Percentiles rank a stretch among this genome's conserved stretches.
phyloP scores from a whole-genome alignment of 1,140 invertebrate genomes.

The Armadillidium nasatum region DNA sequence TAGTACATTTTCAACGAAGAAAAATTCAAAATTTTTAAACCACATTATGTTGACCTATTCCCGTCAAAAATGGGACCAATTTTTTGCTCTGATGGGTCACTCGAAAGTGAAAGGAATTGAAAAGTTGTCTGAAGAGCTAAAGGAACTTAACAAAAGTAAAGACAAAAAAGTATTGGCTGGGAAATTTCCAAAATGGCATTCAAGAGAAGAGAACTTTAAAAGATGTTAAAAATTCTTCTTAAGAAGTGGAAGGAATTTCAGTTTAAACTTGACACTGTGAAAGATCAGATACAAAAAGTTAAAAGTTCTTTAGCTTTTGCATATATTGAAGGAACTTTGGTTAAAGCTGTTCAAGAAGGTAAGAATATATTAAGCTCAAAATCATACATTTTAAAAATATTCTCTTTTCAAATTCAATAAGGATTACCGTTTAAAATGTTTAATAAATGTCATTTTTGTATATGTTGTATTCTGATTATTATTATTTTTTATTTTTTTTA shows the following conservation, averaged over 20 bases:
- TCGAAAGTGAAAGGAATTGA: slow-evolving; percentile 64
- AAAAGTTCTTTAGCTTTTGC: slow-evolving; percentile 76
- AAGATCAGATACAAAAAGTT: slow-evolving; percentile 61
- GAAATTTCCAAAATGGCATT: slow-evolving; percentile 1
- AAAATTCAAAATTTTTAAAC: slow-evolving; percentile 78
- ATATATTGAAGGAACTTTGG: slow-evolving; percentile 87
- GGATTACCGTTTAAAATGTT: too few species aligned
- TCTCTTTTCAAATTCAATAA: too few species aligned
- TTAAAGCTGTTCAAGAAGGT: slow-evolving; percentile 81
- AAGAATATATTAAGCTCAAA: slow-evolving; percentile 19
- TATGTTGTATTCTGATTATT: too few species aligned
- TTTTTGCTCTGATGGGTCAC: slow-evolving; percentile 71
- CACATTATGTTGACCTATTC: slow-evolving; percentile 60
- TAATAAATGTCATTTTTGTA: too few species aligned
- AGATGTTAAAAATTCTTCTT: slow-evolving; percentile 40
- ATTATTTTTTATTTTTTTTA: neutral
- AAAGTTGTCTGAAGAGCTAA: slow-evolving; percentile 42
- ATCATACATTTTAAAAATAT: too few species aligned
- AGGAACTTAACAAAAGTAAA: neutral
- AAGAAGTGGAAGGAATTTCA: slow-evolving; percentile 61
- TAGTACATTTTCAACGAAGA: slow-evolving; percentile 67
- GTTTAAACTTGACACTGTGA: slow-evolving; percentile 61
- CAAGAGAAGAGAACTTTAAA: neutral
- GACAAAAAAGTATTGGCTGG: neutral
- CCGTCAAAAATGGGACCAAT: slow-evolving; percentile 46